Evolutionary conservation across 2,888 invertebrate species (phyloP).

Genomic region (Phania funesta): DNA sequence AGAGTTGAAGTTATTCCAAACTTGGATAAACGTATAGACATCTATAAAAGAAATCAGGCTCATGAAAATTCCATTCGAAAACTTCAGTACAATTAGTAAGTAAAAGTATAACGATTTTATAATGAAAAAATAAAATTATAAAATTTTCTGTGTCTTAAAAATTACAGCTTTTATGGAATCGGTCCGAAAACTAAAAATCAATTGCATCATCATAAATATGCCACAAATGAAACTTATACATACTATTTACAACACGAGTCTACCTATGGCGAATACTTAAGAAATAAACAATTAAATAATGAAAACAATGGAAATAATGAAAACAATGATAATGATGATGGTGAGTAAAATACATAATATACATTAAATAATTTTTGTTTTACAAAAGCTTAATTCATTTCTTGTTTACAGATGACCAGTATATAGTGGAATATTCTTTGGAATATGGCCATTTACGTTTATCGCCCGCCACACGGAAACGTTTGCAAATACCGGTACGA

Average conservation of each 20-base stretch:
- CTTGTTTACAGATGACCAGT: constrained; percentile 88
- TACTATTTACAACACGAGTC: constrained; percentile 72
- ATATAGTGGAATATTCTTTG: constrained; percentile 98
- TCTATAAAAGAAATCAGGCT: constrained; percentile 71
- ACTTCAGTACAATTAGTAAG: constrained; percentile 74
- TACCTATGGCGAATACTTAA: constrained; percentile 65
- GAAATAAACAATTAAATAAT: constrained; percentile 58
- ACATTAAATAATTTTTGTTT: background rate
- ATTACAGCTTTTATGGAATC: constrained; percentile 74
- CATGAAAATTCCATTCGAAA: constrained; percentile 74
- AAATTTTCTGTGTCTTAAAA: background rate
- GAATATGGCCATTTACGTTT: constrained; percentile 98
- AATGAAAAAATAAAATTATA: background rate
- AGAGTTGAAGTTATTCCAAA: constrained; percentile 79
- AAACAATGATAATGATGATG: constrained; percentile 39
- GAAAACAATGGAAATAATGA: constrained; percentile 41
- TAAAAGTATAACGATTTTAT: background rate
- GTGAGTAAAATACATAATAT: constrained; percentile 2
- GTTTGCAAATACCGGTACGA: constrained; percentile 94
- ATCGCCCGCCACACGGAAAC: constrained; percentile 91
- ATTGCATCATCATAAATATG: constrained; percentile 71
- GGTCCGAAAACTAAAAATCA: constrained; percentile 77
- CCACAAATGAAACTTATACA: constrained; percentile 73
- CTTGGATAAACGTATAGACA: constrained; percentile 74
- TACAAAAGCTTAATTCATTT: background rate